Percentiles rank a stretch among this genome's conserved stretches.
Evolutionary conservation across 2,797 vertebrate genomes (phyloP).

Genomic region (Lutjanus campechanus): DNA sequence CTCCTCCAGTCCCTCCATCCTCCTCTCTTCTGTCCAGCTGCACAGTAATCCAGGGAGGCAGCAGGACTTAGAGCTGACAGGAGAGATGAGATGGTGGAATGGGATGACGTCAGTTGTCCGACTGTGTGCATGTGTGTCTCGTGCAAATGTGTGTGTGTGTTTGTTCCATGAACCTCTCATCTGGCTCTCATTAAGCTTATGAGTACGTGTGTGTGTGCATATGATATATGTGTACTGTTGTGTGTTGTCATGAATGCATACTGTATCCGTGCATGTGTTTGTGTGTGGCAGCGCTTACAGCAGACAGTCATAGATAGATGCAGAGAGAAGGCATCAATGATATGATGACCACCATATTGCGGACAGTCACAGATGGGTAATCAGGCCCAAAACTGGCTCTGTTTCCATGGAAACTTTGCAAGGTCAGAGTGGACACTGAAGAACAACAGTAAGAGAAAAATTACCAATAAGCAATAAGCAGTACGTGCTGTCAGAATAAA

Average conservation of each 20-base stretch:
- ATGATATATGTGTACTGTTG: no score
- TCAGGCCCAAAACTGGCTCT: constrained; percentile 21
- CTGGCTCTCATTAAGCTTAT: constrained; percentile 72
- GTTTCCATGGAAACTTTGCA: constrained; percentile 59
- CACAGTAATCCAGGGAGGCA: constrained; percentile 80
- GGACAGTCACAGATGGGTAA: constrained; percentile 34
- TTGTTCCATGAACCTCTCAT: constrained; percentile 67
- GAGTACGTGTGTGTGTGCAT: constrained; percentile 24
- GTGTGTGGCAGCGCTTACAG: constrained; percentile 31
- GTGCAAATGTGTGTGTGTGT: constrained; percentile 45
- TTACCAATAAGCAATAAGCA: background rate
- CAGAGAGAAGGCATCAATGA: constrained; percentile 50
- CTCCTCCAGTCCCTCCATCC: constrained; percentile 46
- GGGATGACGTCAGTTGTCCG: constrained; percentile 80
- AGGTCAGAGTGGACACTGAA: constrained; percentile 14
- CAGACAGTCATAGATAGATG: constrained; percentile 49
- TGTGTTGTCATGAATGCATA: no score
- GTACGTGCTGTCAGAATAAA: no score
- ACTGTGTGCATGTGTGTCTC: constrained; percentile 49
- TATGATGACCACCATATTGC: constrained; percentile 41
- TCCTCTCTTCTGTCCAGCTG: constrained; percentile 77
- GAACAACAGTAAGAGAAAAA: background rate
- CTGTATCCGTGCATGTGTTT: constrained; percentile 26
- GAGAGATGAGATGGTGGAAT: constrained; percentile 84
- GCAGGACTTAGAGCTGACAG: constrained; percentile 81